phyloP scores from a whole-genome alignment of 1,140 invertebrate species.

The Trichogramma pretiosum region DNA sequence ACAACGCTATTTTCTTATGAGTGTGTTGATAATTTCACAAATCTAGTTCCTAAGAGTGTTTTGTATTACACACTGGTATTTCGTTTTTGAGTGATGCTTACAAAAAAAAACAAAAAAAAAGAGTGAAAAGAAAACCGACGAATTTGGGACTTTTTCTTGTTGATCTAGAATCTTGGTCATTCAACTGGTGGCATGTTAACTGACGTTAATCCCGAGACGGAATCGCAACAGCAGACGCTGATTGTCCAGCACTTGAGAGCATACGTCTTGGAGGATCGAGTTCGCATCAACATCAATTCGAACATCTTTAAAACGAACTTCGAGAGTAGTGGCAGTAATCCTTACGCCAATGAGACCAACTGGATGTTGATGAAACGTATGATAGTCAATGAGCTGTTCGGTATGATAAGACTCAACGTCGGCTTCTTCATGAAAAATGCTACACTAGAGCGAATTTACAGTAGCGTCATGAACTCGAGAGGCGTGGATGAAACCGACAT shows the following conservation, averaged over 20 bases:
- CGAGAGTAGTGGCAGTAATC: slow-evolving; percentile 2
- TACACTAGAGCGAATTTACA: slow-evolving; percentile 26
- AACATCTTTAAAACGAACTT: not conserved
- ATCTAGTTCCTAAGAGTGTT: no score
- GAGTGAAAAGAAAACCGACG: no score
- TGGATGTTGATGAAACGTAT: slow-evolving; percentile 33
- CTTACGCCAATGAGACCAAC: slow-evolving; percentile 19
- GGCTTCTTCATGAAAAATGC: slow-evolving; percentile 25
- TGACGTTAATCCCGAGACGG: no score
- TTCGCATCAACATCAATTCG: slow-evolving; percentile 2
- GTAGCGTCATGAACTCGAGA: slow-evolving; percentile 24
- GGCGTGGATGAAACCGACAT: slow-evolving; percentile 12
- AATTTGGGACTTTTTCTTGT: no score
- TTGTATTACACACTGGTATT: no score
- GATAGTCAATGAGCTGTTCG: slow-evolving; percentile 31
- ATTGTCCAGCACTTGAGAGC: slow-evolving; percentile 7
- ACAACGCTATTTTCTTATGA: no score
- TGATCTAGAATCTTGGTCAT: no score
- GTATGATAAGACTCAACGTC: slow-evolving; percentile 17
- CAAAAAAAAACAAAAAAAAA: no score
- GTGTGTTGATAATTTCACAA: no score
- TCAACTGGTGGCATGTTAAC: no score
- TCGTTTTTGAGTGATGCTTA: no score
- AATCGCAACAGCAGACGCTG: no score
- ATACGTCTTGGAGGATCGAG: not conserved